These are phyloP conservation scores for Oligia latruncula DNA, from an alignment of 2,888 invertebrate genomes.

Conservation along the genomic window DNA sequence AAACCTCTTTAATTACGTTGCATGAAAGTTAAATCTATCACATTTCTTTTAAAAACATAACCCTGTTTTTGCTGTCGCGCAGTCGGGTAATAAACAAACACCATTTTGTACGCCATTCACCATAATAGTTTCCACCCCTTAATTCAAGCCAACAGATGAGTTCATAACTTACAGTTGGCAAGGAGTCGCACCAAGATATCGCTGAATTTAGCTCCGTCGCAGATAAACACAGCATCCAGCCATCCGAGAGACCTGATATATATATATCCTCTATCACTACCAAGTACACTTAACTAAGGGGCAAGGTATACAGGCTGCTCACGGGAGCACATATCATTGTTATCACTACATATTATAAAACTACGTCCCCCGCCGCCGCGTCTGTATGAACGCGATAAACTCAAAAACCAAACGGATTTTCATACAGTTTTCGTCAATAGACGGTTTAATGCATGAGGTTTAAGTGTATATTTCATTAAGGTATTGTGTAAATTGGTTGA, in stretches of 20 bases:
- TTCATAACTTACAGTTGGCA: constrained; percentile 68
- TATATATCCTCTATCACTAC: constrained; percentile 60
- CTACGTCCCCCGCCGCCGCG: neutral
- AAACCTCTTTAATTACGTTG: neutral
- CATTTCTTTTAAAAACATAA: neutral
- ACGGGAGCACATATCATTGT: neutral
- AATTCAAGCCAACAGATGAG: constrained; percentile 59
- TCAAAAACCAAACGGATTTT: neutral
- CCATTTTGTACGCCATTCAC: constrained; percentile 4
- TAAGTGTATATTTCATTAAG: neutral
- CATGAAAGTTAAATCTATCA: neutral
- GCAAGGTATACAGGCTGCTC: neutral
- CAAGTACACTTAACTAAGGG: constrained; percentile 22
- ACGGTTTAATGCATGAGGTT: neutral
- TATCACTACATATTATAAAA: neutral
- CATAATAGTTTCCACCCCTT: constrained; percentile 35
- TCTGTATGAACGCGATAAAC: neutral
- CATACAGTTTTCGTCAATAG: neutral
- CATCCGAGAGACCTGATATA: constrained; percentile 73
- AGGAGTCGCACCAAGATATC: constrained; percentile 66
- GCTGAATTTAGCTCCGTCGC: constrained; percentile 64
- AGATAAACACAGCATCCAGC: constrained; percentile 74
- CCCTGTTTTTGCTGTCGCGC: neutral
- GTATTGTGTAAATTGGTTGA: neutral
- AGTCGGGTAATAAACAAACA: constrained; percentile 12